phyloP scores from a whole-genome alignment of 2,888 invertebrate species.

The Drosophila nr. perissopoda region DNA sequence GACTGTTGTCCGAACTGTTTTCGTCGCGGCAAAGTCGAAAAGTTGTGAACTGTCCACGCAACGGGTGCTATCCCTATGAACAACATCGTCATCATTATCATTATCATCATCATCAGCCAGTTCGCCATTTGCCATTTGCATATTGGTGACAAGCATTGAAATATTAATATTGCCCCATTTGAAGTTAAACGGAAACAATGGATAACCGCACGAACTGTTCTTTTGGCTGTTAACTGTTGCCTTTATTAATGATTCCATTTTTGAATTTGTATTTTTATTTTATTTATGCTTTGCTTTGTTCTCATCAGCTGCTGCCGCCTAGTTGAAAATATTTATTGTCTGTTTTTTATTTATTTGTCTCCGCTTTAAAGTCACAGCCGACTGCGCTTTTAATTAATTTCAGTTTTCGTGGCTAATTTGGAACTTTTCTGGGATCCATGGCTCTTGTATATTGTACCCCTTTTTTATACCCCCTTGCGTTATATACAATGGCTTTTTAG shows the following conservation, averaged over 20 bases:
- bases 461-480: slow-evolving; percentile 1
- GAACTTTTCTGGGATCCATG: not conserved
- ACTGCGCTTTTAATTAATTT: slow-evolving; percentile 30
- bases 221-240: slow-evolving; percentile 19
- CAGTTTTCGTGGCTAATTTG: slow-evolving; percentile 21
- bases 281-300: slow-evolving; percentile 9
- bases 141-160: slow-evolving; percentile 39
- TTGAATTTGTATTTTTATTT: slow-evolving; percentile 6
- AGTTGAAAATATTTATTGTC: not conserved
- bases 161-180: slow-evolving; percentile 5
- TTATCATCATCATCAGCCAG: slow-evolving; percentile 26
- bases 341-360: slow-evolving; percentile 2
- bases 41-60: slow-evolving; percentile 13
- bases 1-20: slow-evolving; percentile 52
- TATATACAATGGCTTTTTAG: slow-evolving; percentile 11
- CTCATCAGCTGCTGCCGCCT: not conserved
- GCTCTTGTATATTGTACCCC: not conserved
- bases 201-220: not conserved
- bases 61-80: slow-evolving; percentile 26
- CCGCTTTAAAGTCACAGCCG: not conserved
- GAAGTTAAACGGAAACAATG: slow-evolving; percentile 12
- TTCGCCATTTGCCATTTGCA: slow-evolving; percentile 59
- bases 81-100: slow-evolving; percentile 6
- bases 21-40: slow-evolving; percentile 11
- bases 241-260: slow-evolving; percentile 22